A percentile compares a stretch with the other conserved stretches of the same genome.
Conservation (phyloP, 1,140 invertebrate species). For the Trichomalopsis sarcophagae region DNA sequence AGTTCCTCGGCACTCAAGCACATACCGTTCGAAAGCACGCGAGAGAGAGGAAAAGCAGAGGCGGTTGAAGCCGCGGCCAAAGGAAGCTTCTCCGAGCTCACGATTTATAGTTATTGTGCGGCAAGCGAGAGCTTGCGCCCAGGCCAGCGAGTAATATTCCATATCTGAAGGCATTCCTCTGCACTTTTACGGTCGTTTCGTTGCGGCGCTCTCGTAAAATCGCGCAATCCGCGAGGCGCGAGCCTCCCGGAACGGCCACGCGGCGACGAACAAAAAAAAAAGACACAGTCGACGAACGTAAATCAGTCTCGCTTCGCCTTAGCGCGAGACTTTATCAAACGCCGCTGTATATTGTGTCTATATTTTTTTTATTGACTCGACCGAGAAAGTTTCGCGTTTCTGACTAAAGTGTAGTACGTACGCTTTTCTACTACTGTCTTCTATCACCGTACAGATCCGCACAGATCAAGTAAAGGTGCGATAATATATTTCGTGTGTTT, state of each 20-base stretch:
- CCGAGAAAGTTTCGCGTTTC: not conserved
- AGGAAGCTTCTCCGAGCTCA: conserved; percentile 32
- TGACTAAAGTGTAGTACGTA: not conserved
- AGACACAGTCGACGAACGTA: conserved; percentile 29
- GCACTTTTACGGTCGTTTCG: conserved; percentile 56
- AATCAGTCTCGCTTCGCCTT: conserved; percentile 52
- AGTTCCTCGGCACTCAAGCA: no score
- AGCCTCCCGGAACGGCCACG: not conserved
- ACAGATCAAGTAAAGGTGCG: no score
- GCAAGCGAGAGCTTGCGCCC: conserved; percentile 10
- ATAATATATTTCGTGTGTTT: no score
- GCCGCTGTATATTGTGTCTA: not conserved
- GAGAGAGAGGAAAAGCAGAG: not conserved
- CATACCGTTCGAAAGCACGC: not conserved
- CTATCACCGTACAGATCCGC: no score
- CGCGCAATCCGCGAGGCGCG: conserved; percentile 43
- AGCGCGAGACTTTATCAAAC: conserved; percentile 32
- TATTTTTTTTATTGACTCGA: conserved; percentile 15
- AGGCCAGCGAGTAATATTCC: conserved; percentile 56
- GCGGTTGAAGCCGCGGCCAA: not conserved
- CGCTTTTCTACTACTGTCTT: not conserved
- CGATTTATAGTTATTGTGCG: conserved; percentile 60
- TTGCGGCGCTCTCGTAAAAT: conserved; percentile 49
- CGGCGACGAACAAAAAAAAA: conserved; percentile 46
- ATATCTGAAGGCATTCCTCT: conserved; percentile 56